Conservation (phyloP, 2,888 invertebrate genomes). For the Siphlonurus alternatus region DNA sequence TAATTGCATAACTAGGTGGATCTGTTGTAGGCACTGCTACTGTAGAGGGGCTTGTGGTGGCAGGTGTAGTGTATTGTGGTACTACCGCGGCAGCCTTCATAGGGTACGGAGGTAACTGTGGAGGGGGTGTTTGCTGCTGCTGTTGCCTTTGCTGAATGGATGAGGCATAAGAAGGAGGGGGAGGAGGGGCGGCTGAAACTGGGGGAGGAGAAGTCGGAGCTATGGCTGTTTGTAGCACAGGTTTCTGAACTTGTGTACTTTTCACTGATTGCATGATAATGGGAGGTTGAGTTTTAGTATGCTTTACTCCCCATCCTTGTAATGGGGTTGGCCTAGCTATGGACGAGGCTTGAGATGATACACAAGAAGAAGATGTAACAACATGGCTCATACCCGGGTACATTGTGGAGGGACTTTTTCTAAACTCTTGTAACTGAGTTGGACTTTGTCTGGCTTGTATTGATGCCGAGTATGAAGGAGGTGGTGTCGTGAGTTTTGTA, state of each 20-base stretch:
- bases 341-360: conserved; percentile 38
- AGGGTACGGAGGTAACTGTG: conserved; percentile 24
- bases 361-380: conserved; percentile 55
- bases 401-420: conserved; percentile 73
- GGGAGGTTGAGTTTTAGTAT: conserved; percentile 78
- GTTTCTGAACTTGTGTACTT: conserved; percentile 90
- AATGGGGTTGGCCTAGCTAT: conserved; percentile 64
- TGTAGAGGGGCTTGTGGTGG: conserved; percentile 24
- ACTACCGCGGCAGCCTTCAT: conserved; percentile 16
- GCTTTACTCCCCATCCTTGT: conserved; percentile 70
- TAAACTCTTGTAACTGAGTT: conserved; percentile 59
- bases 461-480: conserved; percentile 69
- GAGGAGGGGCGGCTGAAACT: conserved; percentile 36
- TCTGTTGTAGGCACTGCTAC: conserved; percentile 59
- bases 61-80: conserved; percentile 14
- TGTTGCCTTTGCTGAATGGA: conserved; percentile 61
- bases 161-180: conserved; percentile 68
- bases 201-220: conserved; percentile 69
- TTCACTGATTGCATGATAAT: conserved; percentile 95
- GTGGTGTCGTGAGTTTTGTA: conserved; percentile 35
- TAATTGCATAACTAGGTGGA: conserved; percentile 82
- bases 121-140: conserved; percentile 28
- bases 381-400: conserved; percentile 54
- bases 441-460: conserved; percentile 79
- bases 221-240: conserved; percentile 84